These are phyloP conservation scores for Macrophya alboannulata DNA, from an alignment of 2,888 invertebrate genomes.

Conservation along the genomic window DNA sequence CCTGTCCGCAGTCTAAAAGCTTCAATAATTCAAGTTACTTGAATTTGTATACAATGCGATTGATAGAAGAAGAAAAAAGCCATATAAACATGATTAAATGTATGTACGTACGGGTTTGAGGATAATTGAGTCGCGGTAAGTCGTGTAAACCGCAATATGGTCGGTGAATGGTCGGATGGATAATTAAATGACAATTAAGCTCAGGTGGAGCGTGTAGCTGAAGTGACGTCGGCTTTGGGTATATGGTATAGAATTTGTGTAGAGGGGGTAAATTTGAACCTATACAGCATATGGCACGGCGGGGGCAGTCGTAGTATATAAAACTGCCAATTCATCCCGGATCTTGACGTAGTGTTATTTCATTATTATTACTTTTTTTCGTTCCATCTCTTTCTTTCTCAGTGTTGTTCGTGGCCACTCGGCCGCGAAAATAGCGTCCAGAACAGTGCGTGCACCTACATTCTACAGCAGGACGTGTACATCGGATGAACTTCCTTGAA, in stretches of 20 bases:
- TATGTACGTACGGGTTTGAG: conserved; percentile 56
- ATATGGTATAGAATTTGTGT: neutral
- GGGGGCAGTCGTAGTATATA: neutral
- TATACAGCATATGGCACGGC: conserved; percentile 49
- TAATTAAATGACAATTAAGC: conserved; percentile 78
- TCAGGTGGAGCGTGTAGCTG: conserved; percentile 71
- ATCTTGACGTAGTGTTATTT: conserved; percentile 35
- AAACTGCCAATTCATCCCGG: conserved; percentile 55
- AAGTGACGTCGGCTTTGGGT: conserved; percentile 34
- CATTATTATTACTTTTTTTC: neutral
- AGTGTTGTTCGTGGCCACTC: conserved; percentile 69
- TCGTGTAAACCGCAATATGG: conserved; percentile 77
- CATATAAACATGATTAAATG: neutral
- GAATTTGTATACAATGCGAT: too few relatives aligned
- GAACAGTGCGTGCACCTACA: neutral
- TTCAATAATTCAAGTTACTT: neutral
- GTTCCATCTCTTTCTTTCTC: conserved; percentile 16
- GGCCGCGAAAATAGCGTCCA: conserved; percentile 63
- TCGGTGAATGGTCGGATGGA: conserved; percentile 68
- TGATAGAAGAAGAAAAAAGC: neutral
- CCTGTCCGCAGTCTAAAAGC: neutral
- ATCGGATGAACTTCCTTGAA: neutral
- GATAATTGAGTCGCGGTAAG: conserved; percentile 75
- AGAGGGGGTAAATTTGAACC: conserved; percentile 35
- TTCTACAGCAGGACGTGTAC: neutral